Evolutionary conservation across 1,140 invertebrate species (phyloP).

Genomic region (Philotrypesis tridentata): DNA sequence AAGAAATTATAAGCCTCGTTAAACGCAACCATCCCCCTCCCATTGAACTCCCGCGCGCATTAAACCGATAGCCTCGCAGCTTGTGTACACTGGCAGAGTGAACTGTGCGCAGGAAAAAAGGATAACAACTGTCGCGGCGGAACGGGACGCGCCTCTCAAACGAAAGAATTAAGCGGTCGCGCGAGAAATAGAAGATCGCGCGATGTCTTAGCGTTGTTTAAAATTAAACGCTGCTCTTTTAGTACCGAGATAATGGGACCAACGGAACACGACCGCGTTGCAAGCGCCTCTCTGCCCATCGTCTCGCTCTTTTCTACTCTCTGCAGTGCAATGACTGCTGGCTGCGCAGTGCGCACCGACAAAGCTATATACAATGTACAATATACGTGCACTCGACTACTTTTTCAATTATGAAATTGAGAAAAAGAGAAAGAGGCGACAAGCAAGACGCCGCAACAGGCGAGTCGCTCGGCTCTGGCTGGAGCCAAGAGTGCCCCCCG

Average conservation of each 20-base stretch:
- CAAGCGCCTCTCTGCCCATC: background rate
- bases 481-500: too few species aligned
- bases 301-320: background rate
- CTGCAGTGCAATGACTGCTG: background rate
- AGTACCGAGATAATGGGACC: constrained; percentile 17
- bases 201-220: constrained; percentile 2
- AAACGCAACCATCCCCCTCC: too few species aligned
- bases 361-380: background rate
- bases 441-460: too few species aligned
- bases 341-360: too few species aligned
- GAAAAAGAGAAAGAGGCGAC: background rate
- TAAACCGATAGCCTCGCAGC: too few species aligned
- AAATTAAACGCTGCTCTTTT: constrained; percentile 35
- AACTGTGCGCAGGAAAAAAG: constrained; percentile 43
- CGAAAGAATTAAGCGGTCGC: background rate
- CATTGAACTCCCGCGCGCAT: too few species aligned
- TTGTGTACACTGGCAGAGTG: too few species aligned
- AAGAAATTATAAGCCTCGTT: too few species aligned
- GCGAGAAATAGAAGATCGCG: background rate
- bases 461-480: too few species aligned
- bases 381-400: background rate
- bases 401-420: background rate
- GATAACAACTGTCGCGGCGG: constrained; percentile 34
- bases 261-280: constrained; percentile 29
- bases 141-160: background rate